Base-by-base conservation (phyloP, 64 coral and sea anemone species). In the Dendrophyllia cribrosa region DNA sequence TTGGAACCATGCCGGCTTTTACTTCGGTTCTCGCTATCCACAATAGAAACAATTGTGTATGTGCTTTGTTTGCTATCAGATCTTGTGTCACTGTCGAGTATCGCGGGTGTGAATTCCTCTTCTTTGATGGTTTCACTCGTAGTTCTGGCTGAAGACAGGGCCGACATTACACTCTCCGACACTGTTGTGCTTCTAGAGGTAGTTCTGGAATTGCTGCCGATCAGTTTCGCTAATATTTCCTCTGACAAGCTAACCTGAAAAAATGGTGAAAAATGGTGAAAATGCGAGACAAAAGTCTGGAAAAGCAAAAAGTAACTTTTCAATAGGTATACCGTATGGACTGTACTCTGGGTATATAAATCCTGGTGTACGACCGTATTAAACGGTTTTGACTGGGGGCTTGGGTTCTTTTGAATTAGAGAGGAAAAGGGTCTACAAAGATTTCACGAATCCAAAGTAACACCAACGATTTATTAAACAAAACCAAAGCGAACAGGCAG, bases 121-220 rank as follows among this genome's bases (percentile, higher is more conserved):
- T 63, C 63, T 51, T 58, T 22, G 9, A 62, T 53, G 20, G 69
- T 59, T 86, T 34, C 19, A 55, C 78, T 21, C 21, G 68, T 15
- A 17, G 72, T 44, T 77, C 58, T 51, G 20, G 72, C 58, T 5
- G 80, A 77, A 7, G 91, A 22, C 9, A 93, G 61, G 3, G 91
- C 72, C 13, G 91, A 93, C 17, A 93, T 51, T 0, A 87, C 91
- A 19, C 81, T 66, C 25, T 91, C 88, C 3, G 82, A 89, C 51
- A 95, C 71, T 63, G 94, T 91, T 20, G 82, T 95, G 19, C 81
- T 90, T 66, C 83, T 51, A 25, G 94, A 95, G n/a, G 94, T 95
- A 1, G 94, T 95, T 8, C 94, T 83, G 10, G 89, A 95, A 43
- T 55, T 95, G 4, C 72, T 79, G 4, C 77, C 74, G 25, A 95